phyloP scores from a whole-genome alignment of 2,797 vertebrate species.

The Peromyscus eremicus region DNA sequence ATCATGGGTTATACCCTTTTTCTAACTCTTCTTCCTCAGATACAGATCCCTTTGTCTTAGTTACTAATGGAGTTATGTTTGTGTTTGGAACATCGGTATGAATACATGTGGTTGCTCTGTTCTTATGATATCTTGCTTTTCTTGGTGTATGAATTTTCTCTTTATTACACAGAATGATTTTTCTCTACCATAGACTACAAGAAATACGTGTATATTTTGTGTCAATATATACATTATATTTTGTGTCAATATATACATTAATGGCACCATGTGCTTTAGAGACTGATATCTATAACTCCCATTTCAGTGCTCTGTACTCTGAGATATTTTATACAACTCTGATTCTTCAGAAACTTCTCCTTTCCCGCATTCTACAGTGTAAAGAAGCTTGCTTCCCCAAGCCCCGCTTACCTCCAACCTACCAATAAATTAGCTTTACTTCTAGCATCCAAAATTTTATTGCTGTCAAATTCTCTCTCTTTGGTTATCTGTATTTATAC shows the following conservation, averaged over 20 bases:
- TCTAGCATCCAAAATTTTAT: constrained; percentile 11
- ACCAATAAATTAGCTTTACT: neutral
- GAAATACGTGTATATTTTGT: neutral
- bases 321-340: neutral
- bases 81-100: neutral
- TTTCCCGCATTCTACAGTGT: neutral
- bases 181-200: neutral
- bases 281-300: neutral
- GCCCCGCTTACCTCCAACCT: too few species aligned
- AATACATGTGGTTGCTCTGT: neutral
- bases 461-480: neutral
- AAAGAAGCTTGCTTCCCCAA: neutral
- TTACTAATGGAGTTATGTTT: neutral
- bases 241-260: neutral
- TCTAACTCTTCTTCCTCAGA: neutral
- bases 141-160: neutral
- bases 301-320: neutral
- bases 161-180: neutral
- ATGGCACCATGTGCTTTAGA: neutral
- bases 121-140: neutral
- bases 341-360: neutral
- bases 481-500: neutral
- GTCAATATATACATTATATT: neutral
- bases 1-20: neutral
- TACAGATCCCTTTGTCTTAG: neutral